phyloP scores from a whole-genome alignment of 2,888 invertebrate species.

The Hirtodrosophila histrioides region DNA sequence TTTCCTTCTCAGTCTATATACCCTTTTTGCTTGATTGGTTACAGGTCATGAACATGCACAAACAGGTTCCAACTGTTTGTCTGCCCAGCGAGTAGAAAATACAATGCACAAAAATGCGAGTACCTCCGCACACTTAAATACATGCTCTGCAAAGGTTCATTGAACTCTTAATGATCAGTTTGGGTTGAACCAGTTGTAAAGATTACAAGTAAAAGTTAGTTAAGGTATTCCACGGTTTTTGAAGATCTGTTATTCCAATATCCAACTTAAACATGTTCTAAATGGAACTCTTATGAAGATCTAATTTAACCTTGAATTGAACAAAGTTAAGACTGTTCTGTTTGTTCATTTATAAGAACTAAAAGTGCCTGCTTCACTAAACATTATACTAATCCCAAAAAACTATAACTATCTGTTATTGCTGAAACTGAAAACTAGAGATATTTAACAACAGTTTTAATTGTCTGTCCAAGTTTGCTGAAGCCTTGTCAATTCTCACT shows the following conservation, averaged over 20 bases:
- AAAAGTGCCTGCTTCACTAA: too few species aligned
- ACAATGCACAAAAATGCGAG: conserved; percentile 12
- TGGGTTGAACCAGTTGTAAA: conserved; percentile 5
- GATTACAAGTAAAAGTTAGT: not conserved
- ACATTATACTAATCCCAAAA: not conserved
- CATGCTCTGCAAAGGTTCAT: conserved; percentile 7
- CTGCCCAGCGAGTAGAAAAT: not conserved
- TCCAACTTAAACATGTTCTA: too few species aligned
- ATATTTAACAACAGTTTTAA: conserved; percentile 8
- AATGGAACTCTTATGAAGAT: too few species aligned
- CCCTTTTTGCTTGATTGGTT: not conserved
- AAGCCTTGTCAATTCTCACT: conserved; percentile 1
- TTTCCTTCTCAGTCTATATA: too few species aligned
- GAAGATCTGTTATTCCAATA: too few species aligned
- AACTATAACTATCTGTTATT: conserved; percentile 1
- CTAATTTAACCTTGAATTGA: too few species aligned
- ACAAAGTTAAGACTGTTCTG: too few species aligned
- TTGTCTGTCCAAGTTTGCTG: not conserved
- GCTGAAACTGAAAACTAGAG: conserved; percentile 37
- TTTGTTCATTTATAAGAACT: too few species aligned
- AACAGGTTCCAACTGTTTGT: conserved; percentile 13
- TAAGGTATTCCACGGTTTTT: too few species aligned
- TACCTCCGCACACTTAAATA: conserved; percentile 1
- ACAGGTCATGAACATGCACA: not conserved
- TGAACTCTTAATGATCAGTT: conserved; percentile 17